Base-by-base conservation (phyloP, 1,140 invertebrate species). In the Ceratosolen fusciceps region DNA sequence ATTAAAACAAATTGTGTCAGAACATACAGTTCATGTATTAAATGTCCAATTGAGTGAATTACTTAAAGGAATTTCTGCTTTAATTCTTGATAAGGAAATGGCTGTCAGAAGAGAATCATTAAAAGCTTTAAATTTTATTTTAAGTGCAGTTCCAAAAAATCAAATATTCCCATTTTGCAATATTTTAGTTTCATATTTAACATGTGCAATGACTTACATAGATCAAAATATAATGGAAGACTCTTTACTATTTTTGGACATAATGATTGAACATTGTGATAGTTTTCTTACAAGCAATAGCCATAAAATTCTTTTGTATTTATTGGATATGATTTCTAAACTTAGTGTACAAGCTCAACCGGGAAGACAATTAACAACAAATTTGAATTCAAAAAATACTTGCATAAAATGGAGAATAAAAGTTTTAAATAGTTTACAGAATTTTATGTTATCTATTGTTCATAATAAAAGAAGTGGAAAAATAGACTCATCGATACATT, bases 121-220 rank as follows among this genome's bases (percentile, higher is more conserved):
- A 1, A 95, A 94, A 90, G 91, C 94, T 1, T 87, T 97, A 7
- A 91, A 93, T 83, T 84, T 91, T 14, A 90, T 96, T 65, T 88
- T 96, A 16, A 88, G 92, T 21, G 89, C 92, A 84, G 90, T 92
- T 60, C 84, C 90, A 7, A 82, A 81, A 21, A 86, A 90, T 56
- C 90, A 92, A 77, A 83, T 93, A 3, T 70, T 83, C 21, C 95
- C 95, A 21, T 96, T 96, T 85, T 94, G 94, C 84, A 92, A 94
- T 80, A 91, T 95, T 14, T 88, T 97, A 58, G 92, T 93, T 54
- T 94, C 95, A 16, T 96, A 96, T 85, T 86, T 97, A 43, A 92
- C 93, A 43, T 97, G 96, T 90, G 94, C 95, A 1, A 96, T 97
- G 95, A 96, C 95, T 14, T 95, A 97, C 83, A 95, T 98, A 75